Percentiles rank a stretch among this genome's conserved stretches.
phyloP scores from a whole-genome alignment of 2,888 invertebrate genomes.

The Philhelius pedissequus region DNA sequence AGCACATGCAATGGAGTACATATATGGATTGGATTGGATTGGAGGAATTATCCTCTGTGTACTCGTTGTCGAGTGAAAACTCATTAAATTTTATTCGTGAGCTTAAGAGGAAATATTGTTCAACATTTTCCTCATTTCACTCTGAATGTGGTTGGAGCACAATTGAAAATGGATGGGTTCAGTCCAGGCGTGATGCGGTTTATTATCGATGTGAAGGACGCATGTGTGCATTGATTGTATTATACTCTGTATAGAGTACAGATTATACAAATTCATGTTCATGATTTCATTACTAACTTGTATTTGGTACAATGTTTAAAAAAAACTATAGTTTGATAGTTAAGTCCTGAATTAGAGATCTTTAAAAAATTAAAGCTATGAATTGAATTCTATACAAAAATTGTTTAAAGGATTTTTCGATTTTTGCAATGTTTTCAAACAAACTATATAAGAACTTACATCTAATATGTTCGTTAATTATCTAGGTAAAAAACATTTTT shows the following conservation, averaged over 20 bases:
- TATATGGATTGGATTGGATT: constrained; percentile 41
- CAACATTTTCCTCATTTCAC: constrained; percentile 67
- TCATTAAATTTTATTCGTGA: constrained; percentile 77
- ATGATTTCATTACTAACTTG: neutral
- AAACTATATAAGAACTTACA: no score
- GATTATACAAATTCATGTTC: neutral
- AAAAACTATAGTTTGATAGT: no score
- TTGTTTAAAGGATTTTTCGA: neutral
- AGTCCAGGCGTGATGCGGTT: constrained; percentile 25
- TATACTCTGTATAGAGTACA: neutral
- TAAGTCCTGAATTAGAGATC: neutral
- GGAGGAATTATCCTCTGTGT: constrained; percentile 62
- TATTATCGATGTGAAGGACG: constrained; percentile 37
- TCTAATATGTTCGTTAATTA: no score
- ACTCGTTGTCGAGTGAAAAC: constrained; percentile 71
- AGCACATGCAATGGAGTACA: constrained; percentile 3
- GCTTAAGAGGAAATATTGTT: constrained; percentile 73
- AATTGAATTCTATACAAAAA: neutral
- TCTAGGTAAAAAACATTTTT: no score
- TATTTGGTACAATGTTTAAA: neutral
- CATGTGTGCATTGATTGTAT: constrained; percentile 27
- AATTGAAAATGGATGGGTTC: constrained; percentile 38
- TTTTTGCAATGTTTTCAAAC: no score
- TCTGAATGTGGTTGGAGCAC: constrained; percentile 33
- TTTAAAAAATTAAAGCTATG: neutral